Conservation (phyloP, 2,888 invertebrate species). For the Ormyrus nitidulus region DNA sequence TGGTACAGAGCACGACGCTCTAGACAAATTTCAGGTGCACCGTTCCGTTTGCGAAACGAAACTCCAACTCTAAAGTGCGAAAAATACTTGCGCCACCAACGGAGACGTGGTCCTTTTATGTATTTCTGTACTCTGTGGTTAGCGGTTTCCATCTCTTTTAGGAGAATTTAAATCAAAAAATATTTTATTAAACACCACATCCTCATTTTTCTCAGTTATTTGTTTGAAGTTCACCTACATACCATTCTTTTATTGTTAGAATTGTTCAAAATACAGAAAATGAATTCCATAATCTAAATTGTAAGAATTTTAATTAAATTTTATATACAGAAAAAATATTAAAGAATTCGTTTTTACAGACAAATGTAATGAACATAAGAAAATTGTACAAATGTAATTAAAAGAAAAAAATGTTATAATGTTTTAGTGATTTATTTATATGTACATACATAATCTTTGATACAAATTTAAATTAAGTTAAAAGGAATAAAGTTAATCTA, state of each 20-base stretch:
- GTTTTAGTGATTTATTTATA: no score
- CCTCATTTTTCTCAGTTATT: no score
- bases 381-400: neutral
- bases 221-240: no score
- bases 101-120: conserved; percentile 37
- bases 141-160: conserved; percentile 27
- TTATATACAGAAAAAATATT: neutral
- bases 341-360: neutral
- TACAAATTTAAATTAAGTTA: no score
- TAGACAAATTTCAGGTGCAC: no score
- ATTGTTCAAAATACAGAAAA: conserved; percentile 5
- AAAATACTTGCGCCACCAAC: conserved; percentile 54
- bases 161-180: no score
- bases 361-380: neutral
- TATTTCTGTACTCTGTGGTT: neutral
- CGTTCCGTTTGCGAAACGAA: neutral
- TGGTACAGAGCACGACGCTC: no score
- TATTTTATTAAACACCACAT: no score
- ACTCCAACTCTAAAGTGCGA: neutral
- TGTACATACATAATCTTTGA: no score
- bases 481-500: no score
- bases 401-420: neutral
- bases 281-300: neutral
- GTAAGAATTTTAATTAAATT: conserved; percentile 1
- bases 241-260: no score